Percentiles rank a stretch among this genome's conserved stretches.
phyloP scores from a whole-genome alignment of 2,797 vertebrate species.

The Bucorvus abyssinicus region DNA sequence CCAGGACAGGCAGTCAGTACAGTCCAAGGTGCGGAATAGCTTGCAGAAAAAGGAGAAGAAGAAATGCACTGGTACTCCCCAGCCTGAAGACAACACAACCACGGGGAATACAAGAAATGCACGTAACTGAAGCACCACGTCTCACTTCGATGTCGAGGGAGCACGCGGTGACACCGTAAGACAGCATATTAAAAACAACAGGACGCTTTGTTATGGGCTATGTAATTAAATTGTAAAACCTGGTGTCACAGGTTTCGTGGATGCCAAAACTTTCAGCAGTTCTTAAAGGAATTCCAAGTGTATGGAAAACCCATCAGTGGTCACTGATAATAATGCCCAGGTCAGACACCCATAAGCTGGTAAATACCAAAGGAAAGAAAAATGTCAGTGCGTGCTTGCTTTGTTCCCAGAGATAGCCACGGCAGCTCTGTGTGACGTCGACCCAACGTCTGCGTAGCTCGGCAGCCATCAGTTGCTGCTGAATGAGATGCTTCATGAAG shows the following conservation, averaged over 20 bases:
- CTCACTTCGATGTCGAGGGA: not conserved
- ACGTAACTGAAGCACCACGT: not conserved
- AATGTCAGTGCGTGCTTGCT: not conserved
- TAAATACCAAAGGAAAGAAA: not conserved
- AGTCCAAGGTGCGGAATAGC: not conserved
- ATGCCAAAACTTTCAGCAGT: not conserved
- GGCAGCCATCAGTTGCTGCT: not conserved
- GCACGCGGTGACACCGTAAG: not conserved
- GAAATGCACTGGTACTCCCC: not conserved
- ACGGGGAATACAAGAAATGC: not conserved
- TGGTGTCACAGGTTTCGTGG: not conserved
- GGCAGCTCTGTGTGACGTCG: not conserved
- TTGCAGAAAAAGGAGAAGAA: not conserved
- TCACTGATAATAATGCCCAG: not conserved
- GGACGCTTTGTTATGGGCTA: not conserved
- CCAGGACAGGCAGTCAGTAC: not conserved
- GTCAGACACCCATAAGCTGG: not conserved
- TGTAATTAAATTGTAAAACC: conserved; percentile 2
- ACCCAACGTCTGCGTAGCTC: not conserved
- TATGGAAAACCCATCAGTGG: not conserved
- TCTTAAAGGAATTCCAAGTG: not conserved
- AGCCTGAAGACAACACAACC: not conserved
- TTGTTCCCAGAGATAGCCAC: not conserved
- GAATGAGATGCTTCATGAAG: not conserved
- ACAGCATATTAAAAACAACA: not conserved